Evolutionary conservation across 2,888 invertebrate species (phyloP).

Genomic region (Melanotus villosus): DNA sequence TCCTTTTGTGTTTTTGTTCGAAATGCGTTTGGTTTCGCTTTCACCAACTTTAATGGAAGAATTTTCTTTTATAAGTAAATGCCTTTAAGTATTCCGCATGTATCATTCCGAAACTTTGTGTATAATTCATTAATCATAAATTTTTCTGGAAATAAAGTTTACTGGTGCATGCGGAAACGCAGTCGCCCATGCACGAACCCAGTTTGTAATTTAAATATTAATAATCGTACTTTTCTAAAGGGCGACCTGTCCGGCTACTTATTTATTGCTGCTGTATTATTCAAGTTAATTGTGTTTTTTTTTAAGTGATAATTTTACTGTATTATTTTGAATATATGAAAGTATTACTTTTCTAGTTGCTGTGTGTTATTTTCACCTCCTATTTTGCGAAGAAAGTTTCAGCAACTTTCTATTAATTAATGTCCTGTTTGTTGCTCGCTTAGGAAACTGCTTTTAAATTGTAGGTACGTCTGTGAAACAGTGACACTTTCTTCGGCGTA

Average conservation of each 20-base stretch:
- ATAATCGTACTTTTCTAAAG: not conserved
- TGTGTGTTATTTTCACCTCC: slow-evolving; percentile 25
- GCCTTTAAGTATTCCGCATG: slow-evolving; percentile 51
- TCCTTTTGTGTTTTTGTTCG: slow-evolving; percentile 1
- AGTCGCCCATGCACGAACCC: slow-evolving; percentile 12
- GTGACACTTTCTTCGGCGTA: slow-evolving; percentile 7
- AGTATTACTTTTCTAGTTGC: slow-evolving; percentile 29
- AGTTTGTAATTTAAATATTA: not conserved
- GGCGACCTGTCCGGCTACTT: slow-evolving; percentile 18
- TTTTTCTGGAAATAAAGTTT: slow-evolving; percentile 54
- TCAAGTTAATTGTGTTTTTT: slow-evolving; percentile 11
- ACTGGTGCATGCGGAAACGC: slow-evolving; percentile 57
- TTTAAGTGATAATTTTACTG: slow-evolving; percentile 30
- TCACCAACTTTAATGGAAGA: slow-evolving; percentile 18
- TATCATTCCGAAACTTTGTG: slow-evolving; percentile 56
- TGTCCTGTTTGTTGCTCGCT: not conserved
- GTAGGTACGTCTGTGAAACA: not conserved
- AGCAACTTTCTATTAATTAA: slow-evolving; percentile 28
- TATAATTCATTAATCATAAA: not conserved
- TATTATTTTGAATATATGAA: slow-evolving; percentile 38
- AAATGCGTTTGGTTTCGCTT: slow-evolving; percentile 35
- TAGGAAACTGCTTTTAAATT: slow-evolving; percentile 11
- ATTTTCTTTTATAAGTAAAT: not conserved
- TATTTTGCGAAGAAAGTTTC: slow-evolving; percentile 12
- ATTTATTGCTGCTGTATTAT: slow-evolving; percentile 28